Evolutionary conservation across 2,113 vertebrate species (phyloP).

Genomic region (Cyprinus carpio): DNA sequence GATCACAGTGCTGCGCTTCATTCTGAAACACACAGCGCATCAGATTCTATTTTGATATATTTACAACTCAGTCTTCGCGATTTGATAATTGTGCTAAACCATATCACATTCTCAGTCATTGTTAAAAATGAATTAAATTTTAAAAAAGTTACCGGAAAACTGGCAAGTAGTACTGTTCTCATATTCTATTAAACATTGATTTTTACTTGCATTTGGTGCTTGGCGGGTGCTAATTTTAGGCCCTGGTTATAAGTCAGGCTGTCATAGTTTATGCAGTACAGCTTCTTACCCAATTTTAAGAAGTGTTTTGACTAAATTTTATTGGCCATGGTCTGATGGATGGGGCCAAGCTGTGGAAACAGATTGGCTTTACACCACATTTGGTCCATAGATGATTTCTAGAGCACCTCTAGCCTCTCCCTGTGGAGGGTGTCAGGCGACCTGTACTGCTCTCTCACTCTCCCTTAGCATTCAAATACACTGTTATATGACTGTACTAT

Average conservation of each 20-base stretch:
- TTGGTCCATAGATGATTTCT: conserved; percentile 79
- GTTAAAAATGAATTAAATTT: too few relatives aligned
- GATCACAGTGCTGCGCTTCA: neutral
- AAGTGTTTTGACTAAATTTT: conserved; percentile 85
- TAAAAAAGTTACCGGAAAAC: too few relatives aligned
- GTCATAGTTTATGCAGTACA: conserved; percentile 76
- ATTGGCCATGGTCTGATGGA: conserved; percentile 80
- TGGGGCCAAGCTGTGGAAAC: conserved; percentile 77
- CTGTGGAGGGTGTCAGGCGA: conserved; percentile 79
- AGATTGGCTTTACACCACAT: conserved; percentile 75
- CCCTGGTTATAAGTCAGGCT: conserved; percentile 72
- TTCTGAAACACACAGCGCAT: neutral
- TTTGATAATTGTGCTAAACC: neutral
- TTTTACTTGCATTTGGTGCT: too few relatives aligned
- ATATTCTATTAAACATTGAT: too few relatives aligned
- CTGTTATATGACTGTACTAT: conserved; percentile 67
- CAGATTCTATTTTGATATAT: neutral
- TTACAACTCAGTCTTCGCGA: neutral
- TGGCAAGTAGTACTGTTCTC: too few relatives aligned
- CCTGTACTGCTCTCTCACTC: conserved; percentile 85
- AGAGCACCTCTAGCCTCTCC: conserved; percentile 75
- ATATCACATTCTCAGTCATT: too few relatives aligned
- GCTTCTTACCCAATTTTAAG: conserved; percentile 81
- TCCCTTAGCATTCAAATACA: conserved; percentile 70
- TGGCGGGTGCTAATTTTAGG: too few relatives aligned